A percentile compares a stretch with the other conserved stretches of the same genome.
Conservation (phyloP, 2,113 vertebrate species). For the Antigone vipio region DNA sequence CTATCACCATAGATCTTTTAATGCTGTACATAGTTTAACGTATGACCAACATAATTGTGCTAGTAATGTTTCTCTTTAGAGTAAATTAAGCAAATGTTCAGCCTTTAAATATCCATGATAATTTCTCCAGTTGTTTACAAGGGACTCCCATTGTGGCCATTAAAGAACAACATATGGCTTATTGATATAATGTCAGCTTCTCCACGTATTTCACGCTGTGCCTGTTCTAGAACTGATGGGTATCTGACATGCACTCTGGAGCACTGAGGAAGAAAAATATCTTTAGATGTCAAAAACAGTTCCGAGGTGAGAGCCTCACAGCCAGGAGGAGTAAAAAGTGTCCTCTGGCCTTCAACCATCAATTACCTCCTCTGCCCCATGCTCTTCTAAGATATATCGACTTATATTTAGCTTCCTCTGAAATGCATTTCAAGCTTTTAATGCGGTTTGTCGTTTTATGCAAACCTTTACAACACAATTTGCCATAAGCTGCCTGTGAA, state of each 20-base stretch:
- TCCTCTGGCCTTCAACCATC: not conserved
- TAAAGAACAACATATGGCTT: conserved; percentile 25
- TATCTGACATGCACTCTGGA: not conserved
- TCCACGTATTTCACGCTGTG: not conserved
- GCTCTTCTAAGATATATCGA: not conserved
- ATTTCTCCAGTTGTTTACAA: conserved; percentile 5
- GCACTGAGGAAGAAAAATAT: not conserved
- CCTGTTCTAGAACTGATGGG: not conserved
- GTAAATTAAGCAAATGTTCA: conserved; percentile 17
- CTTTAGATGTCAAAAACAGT: not conserved
- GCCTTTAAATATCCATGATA: not conserved
- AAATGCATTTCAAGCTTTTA: not conserved
- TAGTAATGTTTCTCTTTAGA: not conserved
- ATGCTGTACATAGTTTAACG: not conserved
- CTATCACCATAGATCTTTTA: not conserved
- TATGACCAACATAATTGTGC: not conserved
- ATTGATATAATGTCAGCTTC: not conserved
- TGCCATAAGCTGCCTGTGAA: not conserved
- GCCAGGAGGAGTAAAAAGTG: not conserved
- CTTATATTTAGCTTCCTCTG: not conserved
- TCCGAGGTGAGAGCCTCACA: not conserved
- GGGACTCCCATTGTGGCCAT: not conserved
- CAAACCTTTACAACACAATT: not conserved
- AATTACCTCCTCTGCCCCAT: not conserved
- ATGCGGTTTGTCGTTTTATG: not conserved